Evolutionary conservation across 1,140 invertebrate genomes (phyloP).

Genomic region (Battus philenor): DNA sequence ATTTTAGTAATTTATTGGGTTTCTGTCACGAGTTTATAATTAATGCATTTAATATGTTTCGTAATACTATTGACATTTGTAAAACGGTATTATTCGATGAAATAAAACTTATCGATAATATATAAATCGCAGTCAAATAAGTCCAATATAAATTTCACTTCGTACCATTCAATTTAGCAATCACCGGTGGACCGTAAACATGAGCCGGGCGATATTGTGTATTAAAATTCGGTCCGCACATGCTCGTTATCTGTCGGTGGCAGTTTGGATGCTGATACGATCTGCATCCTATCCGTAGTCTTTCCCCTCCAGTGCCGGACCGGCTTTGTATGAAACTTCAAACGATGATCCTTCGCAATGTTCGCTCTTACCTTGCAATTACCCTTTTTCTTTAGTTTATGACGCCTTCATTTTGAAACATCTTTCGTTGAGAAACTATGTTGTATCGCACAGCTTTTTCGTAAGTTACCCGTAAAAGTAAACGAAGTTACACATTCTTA

Average conservation of each 20-base stretch:
- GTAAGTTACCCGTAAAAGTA: too few relatives aligned
- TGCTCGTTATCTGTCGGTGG: constrained; percentile 52
- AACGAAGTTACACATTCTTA: too few relatives aligned
- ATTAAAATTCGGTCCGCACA: constrained; percentile 56
- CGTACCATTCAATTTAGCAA: constrained; percentile 13
- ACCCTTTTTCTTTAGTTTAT: constrained; percentile 33
- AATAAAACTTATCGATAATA: constrained; percentile 6
- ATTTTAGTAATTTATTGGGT: too few relatives aligned
- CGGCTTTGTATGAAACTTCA: constrained; percentile 47
- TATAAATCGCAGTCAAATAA: too few relatives aligned
- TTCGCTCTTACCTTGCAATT: constrained; percentile 40
- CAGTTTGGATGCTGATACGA: constrained; percentile 56
- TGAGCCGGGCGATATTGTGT: constrained; percentile 23
- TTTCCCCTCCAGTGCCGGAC: constrained; percentile 20
- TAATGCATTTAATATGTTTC: too few relatives aligned
- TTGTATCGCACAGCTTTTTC: too few relatives aligned
- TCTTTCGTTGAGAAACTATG: constrained; percentile 10
- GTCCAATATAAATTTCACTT: constrained; percentile 1
- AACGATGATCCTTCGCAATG: constrained; percentile 41
- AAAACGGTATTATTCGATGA: too few relatives aligned
- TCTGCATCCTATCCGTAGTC: constrained; percentile 34
- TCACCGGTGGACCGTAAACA: constrained; percentile 18
- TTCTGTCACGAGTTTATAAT: too few relatives aligned
- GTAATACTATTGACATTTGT: too few relatives aligned
- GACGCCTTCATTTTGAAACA: constrained; percentile 8